Base-by-base conservation (phyloP, 2,888 invertebrate genomes). In the Monopis laevigella region DNA sequence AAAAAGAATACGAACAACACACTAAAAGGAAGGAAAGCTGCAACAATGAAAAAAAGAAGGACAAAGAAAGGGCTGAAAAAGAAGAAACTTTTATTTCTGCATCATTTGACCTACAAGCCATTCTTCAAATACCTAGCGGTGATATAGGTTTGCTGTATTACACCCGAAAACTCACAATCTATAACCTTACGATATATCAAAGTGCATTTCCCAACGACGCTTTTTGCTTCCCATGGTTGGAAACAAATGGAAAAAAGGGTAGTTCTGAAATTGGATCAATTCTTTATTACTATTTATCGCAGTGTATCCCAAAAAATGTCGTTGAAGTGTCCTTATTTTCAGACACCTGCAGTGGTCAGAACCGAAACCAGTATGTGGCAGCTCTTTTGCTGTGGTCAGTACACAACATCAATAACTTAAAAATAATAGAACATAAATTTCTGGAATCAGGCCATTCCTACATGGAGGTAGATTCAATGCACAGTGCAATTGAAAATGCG, bases 381-480 rank as follows among this genome's bases (percentile, higher is more conserved):
- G 40, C 40, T 24, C 24, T 40, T 40, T 30, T 40, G 21, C 12
- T 40, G 40, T 29, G 19, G 16, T 11, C 30, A 18, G 30, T 40
- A 18, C 29, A 40, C 17, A 40, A 24, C 10, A 7, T 5, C 24
- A 24, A 24, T 7, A 24, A 24, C 10, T 24, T 24, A 10, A 6
- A 24, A 24, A 24, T 24, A 6, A 24, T 24, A 24, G 24, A 38
- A 26, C 42, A 42, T 14, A 42, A 42, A 7, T 43, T 43, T 39
- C 32, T 43, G 5, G 43, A 43, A 21, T 43, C 43, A 2, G 43
- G 39, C 13, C 43, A 43, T 39, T 21, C 26, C 10, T 32, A 39
- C 39, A 43, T 43, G 43, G 43, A 43, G 39, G 43, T 27, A 10
- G 43, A 43, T 12, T 34, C 32, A 3, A 43, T 43, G 43, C 39